Base-by-base conservation (phyloP, 2,888 invertebrate species). In the Andricus curvator region DNA sequence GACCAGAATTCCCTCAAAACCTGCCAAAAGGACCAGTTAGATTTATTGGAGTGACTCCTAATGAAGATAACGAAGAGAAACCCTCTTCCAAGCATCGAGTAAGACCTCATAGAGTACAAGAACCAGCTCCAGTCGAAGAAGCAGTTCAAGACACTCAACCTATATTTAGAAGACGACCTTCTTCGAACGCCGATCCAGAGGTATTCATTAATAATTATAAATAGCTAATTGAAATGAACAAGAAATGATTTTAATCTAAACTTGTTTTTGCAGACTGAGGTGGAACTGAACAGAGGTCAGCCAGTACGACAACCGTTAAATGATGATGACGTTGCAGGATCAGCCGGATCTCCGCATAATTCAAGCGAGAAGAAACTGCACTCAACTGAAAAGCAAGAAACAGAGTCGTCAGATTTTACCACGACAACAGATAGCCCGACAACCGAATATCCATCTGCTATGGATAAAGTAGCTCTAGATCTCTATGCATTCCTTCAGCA, bases 381-480 rank as follows among this genome's bases (percentile, higher is more conserved):
- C 0, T n/a, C 56, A 3, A 86, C 86, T 15, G 84, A 81, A 8
- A 85, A 81, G 8, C 83, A 85, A 62, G 87, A 86, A 83, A 82
- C 70, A 5, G 84, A 84, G 29, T 81, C 56, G 6, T 67, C 80
- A 15, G 85, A 85, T 25, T 77, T 78, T 25, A 88, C 87, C 4
- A 82, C 89, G 0, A 87, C 89, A 1, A 92, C 90, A 8, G 93
- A 93, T 4, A 95, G 94, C 5, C 95, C 95, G 44, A 95, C 96
- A 51, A 95, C 95, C 1, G 94, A 95, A 15, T 95, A 90, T 78
- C 89, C 95, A 92, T 95, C 95, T 0, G 94, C 95, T 0, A 96
- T 96, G 96, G 96, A 97, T 89, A 97, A 97, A 93, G 96, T 96
- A 0, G 97, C 97, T 17, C 93, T 97, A 20, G 97, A 97, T 88